Base-by-base conservation (phyloP, 2,797 vertebrate species). In the Spinus olivaceus region DNA sequence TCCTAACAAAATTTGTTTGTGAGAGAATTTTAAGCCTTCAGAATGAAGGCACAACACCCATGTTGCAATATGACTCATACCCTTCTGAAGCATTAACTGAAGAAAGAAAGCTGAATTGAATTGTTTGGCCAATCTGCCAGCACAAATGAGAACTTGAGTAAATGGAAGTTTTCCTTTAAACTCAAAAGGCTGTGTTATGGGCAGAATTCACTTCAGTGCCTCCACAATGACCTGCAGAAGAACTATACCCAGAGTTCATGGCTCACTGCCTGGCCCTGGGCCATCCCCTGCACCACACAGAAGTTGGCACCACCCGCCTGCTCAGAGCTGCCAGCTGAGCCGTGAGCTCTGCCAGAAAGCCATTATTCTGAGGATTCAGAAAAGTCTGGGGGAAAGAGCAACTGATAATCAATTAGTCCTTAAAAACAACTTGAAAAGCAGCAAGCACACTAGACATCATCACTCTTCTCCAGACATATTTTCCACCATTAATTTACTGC, bases 261-360 rank as follows among this genome's bases (percentile, higher is more conserved):
- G 83, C 88, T 86, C 73, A 4, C 33, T 39, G 41, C 82, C 49
- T 90, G 94, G 92, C 90, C 70, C 30, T 0, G 0, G 47, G 88
- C 92, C 86, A 79, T 3, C 24, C 80, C 30, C 71, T 64, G 81
- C 81, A 28, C 44, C 37, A 44, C 0, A 1, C 66, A 77, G 30
- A 3, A 81, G 21, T 0, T 88, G 88, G 92, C 90, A 91, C 13
- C 3, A 5, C 4, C 9, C 0, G 3, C 50, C 61, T 25, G 72
- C 92, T 86, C 65, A 13, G 24, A 30, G 86, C 88, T 90, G 96
- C 92, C 93, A 96, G 86, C 65, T 83, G 69, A 35, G 24, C 28
- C 0, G 0, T 4, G 1, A 0, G 1, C 87, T 85, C 88, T 94
- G 92, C 91, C 88, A 94, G 67, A 28, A 73, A 80, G 14, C 47